Conservation (phyloP, 2,113 vertebrate species). For the Chaenocephalus aceratus region DNA sequence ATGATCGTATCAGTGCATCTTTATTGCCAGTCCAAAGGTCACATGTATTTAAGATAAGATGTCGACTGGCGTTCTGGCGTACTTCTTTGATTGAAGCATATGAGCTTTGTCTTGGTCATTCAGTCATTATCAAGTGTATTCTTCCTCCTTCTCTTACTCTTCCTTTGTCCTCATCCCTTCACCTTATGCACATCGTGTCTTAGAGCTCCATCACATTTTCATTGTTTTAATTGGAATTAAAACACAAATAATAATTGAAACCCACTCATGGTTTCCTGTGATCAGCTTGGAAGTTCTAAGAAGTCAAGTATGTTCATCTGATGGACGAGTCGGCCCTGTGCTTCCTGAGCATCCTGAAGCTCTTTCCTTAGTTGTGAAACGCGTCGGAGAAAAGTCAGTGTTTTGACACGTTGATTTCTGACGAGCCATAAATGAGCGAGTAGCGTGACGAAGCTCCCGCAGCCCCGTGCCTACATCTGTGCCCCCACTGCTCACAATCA, state of each 20-base stretch:
- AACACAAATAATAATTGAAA: too few species aligned
- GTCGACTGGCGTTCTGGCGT: not conserved
- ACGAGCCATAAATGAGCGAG: not conserved
- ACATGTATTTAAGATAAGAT: not conserved
- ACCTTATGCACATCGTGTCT: not conserved
- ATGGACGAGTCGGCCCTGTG: too few species aligned
- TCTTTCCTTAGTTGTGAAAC: not conserved
- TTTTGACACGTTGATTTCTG: conserved; percentile 9
- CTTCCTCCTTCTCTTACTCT: not conserved
- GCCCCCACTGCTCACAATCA: conserved; percentile 23
- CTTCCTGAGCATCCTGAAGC: too few species aligned
- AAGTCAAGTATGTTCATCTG: too few species aligned
- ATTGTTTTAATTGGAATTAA: not conserved
- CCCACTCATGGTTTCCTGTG: too few species aligned
- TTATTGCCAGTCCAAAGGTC: too few species aligned
- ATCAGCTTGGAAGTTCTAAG: too few species aligned
- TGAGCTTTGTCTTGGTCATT: too few species aligned
- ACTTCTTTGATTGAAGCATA: too few species aligned
- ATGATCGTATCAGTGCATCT: too few species aligned
- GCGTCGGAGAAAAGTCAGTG: not conserved
- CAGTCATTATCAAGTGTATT: too few species aligned
- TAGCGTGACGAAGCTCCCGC: conserved; percentile 12
- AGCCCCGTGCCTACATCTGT: conserved; percentile 11
- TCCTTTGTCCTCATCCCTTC: not conserved
- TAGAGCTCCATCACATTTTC: not conserved